Base-by-base conservation (phyloP, 2,113 vertebrate genomes). In the Ptyas mucosa region DNA sequence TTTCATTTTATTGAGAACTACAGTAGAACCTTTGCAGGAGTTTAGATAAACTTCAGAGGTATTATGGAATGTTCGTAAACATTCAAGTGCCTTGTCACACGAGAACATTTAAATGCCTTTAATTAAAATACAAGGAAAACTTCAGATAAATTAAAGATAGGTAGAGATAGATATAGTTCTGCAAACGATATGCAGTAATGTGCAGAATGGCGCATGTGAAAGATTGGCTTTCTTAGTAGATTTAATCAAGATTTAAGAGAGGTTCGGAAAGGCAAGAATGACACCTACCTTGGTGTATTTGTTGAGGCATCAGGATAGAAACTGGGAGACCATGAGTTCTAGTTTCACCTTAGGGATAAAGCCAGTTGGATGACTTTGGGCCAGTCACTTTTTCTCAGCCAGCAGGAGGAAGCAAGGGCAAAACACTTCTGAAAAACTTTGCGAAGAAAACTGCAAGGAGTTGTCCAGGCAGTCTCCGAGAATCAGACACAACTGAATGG, bases 191-290 rank as follows among this genome's bases (percentile, higher is more conserved):
- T 34, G 34, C 24, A 69, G 29, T 34, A 53, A 46, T 75, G n/a
- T 57, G 57, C 10, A 29, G 57, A 14, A 52, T 11, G 18, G 69
- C 1, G 2, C n/a, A 81, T 75, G 14, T 75, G 54, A 23, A 43
- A 75, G 29, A 24, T 20, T 53, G 49, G 24, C 52, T 29, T 53
- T 75, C 61, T 90, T 51, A 53, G 49, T 61, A 90, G 58, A 69
- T n/a, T 61, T 52, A 29, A 52, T 18, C 29, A 87, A 34, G 14
- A 87, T 53, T 87, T 52, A 87, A 52, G 14, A 75, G 64, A 18
- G 51, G 5, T 64, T 14, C 0, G 6, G 64, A n/a, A 69, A 69
- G 12, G n/a, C 64, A 69, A 69, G 64, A 69, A 0, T 0, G 34
- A 64, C 11, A 64, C 23, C 26, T 26, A 29, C 3, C 29, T 29